Evolutionary conservation across 1,140 invertebrate species (phyloP).

Genomic region (Zaprionus tsacasi): DNA sequence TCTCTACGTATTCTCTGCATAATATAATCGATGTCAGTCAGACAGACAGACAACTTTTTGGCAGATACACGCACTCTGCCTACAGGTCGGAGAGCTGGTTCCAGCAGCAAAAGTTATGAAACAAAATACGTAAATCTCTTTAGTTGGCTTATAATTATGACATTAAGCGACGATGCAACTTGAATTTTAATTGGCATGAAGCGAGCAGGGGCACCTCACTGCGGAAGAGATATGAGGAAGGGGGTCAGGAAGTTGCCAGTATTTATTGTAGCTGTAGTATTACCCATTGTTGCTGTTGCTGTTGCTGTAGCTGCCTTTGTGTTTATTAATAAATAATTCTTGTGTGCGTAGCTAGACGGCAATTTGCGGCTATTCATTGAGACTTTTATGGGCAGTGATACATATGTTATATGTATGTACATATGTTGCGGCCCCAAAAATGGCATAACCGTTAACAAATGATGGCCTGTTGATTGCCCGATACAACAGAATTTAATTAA

Average conservation of each 20-base stretch:
- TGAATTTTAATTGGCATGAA: conserved; percentile 76
- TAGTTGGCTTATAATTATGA: conserved; percentile 82
- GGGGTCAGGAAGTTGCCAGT: not conserved
- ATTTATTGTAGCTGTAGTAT: conserved; percentile 23
- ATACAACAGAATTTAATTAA: conserved; percentile 36
- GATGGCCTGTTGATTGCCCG: conserved; percentile 43
- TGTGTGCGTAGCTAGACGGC: conserved; percentile 26
- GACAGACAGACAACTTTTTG: conserved; percentile 28
- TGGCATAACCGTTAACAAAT: conserved; percentile 47
- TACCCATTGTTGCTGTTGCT: conserved; percentile 23
- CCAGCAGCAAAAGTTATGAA: conserved; percentile 66
- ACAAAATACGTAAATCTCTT: conserved; percentile 82
- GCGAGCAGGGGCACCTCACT: not conserved
- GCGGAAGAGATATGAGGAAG: too few species aligned
- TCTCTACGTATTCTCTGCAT: conserved; percentile 17
- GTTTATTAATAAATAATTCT: conserved; percentile 80
- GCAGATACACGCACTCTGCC: conserved; percentile 45
- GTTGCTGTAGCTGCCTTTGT: conserved; percentile 31
- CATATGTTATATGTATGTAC: conserved; percentile 45
- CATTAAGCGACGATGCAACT: conserved; percentile 78
- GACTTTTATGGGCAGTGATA: conserved; percentile 58
- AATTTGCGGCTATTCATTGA: conserved; percentile 65
- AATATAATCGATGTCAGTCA: conserved; percentile 69
- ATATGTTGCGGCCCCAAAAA: conserved; percentile 20
- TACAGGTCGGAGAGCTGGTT: conserved; percentile 11